Conservation (phyloP, 2,797 vertebrate genomes). For the Perodicticus potto region DNA sequence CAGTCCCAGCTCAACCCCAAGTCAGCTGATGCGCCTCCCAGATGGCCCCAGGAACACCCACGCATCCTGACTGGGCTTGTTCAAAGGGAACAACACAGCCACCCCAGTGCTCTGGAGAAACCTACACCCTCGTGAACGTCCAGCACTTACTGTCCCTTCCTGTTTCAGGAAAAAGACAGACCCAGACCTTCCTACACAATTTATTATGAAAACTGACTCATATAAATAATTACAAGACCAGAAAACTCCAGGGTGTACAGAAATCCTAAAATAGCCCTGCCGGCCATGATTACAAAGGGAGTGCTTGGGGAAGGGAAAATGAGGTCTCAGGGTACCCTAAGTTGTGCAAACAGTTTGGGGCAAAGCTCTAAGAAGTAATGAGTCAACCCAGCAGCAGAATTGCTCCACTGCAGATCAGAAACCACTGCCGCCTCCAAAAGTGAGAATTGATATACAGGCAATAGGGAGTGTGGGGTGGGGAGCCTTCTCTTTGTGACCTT, state of each 20-base stretch:
- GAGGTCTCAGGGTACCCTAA: background rate
- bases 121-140: background rate
- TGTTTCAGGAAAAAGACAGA: background rate
- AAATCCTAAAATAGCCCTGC: background rate
- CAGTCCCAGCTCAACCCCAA: background rate
- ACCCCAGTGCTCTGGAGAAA: background rate
- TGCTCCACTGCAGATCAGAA: background rate
- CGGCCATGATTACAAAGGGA: fast-evolving
- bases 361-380: background rate
- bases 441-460: background rate
- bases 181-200: background rate
- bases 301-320: background rate
- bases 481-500: background rate
- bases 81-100: background rate
- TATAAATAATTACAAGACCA: background rate
- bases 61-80: background rate
- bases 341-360: background rate
- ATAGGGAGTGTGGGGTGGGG: fast-evolving
- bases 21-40: background rate
- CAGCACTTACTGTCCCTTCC: background rate
- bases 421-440: background rate
- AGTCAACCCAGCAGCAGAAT: background rate
- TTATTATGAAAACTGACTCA: slow-evolving; percentile 34
- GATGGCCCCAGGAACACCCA: no score
- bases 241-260: fast-evolving